phyloP scores from a whole-genome alignment of 2,113 vertebrate genomes.

The Pomatostomus ruficeps region DNA sequence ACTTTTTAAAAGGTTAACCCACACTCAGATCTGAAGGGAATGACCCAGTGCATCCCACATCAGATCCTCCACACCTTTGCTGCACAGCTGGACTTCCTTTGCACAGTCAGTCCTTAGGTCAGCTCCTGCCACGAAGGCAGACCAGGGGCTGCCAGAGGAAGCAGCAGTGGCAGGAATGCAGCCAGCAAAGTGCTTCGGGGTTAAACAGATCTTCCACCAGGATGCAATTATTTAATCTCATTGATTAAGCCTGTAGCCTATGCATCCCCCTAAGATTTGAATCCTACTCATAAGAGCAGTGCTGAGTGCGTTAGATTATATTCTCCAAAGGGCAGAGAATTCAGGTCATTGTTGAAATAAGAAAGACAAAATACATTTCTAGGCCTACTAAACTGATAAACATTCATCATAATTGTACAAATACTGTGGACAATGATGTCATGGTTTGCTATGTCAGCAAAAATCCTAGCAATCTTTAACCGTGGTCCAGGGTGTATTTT shows the following conservation, averaged over 20 bases:
- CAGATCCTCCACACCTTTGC: background rate
- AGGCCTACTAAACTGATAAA: background rate
- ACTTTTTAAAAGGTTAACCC: background rate
- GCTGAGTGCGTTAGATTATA: background rate
- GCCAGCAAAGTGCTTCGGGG: background rate
- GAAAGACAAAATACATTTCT: background rate
- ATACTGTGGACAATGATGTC: background rate
- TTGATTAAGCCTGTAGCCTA: background rate
- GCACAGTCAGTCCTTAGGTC: accelerated
- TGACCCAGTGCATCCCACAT: too few relatives aligned
- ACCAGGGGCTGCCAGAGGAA: background rate
- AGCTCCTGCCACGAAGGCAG: background rate
- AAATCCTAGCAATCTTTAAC: background rate
- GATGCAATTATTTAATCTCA: background rate
- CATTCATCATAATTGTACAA: background rate
- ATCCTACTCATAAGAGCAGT: background rate
- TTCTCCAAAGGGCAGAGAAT: background rate
- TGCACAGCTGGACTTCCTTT: background rate
- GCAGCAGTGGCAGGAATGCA: background rate
- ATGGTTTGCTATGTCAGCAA: background rate
- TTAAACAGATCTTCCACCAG: background rate
- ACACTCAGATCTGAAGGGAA: background rate
- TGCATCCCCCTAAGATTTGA: background rate
- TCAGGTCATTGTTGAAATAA: background rate
- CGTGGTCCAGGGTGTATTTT: background rate